Base-by-base conservation (phyloP, 2,113 vertebrate genomes). In the Picathartes gymnocephalus region DNA sequence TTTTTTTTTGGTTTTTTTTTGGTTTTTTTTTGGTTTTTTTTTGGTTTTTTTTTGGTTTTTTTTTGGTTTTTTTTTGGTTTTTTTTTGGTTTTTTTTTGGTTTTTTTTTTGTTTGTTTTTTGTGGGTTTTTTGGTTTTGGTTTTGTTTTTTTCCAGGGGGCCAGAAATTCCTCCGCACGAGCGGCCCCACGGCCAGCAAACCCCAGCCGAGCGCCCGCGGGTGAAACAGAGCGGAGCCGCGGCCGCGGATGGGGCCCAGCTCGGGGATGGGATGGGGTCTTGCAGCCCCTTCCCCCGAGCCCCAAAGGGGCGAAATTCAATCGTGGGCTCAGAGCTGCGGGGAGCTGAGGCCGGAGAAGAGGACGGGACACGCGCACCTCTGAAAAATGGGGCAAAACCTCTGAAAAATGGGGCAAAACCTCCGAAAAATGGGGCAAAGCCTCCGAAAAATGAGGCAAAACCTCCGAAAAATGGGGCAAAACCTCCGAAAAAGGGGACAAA, bases 401-500 rank as follows among this genome's bases (percentile, higher is more conserved):
- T 0, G 42, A 11, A 53, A 39, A 37, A 27, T 0, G 3, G 44
- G 4, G 6, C n/a, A 6, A 19, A 33, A 3, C 47, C 31, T 54
- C 2, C 0, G 42, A 11, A 53, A 39, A 37, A 27, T 0, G 3
- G 44, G 4, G 6, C n/a, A 6, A 19, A 33, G 3, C 47, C 31
- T 54, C 2, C 0, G 42, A 11, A 53, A 39, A 37, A n/a, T n/a
- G n/a, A n/a, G n/a, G n/a, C n/a, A n/a, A n/a, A n/a, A n/a, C n/a
- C n/a, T n/a, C n/a, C n/a, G n/a, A n/a, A n/a, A 68, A 79, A 27
- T 0, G 3, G 44, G 4, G 6, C n/a, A 6, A 19, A 33, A 3
- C 47, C 31, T 54, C 2, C 0, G 42, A 11, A 53, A 39, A 37
- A n/a, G n/a, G n/a, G n/a, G n/a, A n/a, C n/a, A n/a, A n/a, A n/a